These are phyloP conservation scores for Ursus arctos DNA, from an alignment of 2,113 vertebrate species.

Conservation along the genomic window DNA sequence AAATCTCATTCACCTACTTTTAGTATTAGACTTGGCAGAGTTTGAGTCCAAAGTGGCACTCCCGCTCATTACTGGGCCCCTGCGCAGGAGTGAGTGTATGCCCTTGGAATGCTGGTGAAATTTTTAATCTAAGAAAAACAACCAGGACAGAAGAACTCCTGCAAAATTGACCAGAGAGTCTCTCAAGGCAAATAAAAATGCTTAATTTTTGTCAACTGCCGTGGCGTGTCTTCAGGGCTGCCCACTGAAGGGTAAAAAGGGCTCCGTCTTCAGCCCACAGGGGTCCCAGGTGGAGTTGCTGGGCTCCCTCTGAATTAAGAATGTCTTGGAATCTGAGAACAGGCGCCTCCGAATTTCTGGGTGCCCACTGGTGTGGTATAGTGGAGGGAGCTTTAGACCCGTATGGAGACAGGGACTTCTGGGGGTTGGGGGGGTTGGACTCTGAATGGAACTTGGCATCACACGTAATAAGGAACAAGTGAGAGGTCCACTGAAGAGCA, in stretches of 20 bases:
- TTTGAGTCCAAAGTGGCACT: conserved; percentile 63
- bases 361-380: not conserved
- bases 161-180: conserved; percentile 61
- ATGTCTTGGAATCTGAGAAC: not conserved
- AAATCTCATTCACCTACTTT: conserved; percentile 83
- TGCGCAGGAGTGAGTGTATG: conserved; percentile 51
- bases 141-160: conserved; percentile 2
- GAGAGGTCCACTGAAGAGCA: not conserved
- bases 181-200: conserved; percentile 58
- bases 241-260: not conserved
- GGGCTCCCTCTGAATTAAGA: not conserved
- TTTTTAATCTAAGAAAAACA: conserved; percentile 72
- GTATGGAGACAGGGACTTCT: not conserved
- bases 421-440: not conserved
- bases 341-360: not conserved
- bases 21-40: conserved; percentile 78
- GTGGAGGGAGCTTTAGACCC: not conserved
- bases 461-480: not conserved
- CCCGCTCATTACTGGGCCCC: conserved; percentile 55
- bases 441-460: not conserved
- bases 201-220: conserved; percentile 42
- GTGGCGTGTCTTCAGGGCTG: not conserved
- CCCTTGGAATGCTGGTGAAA: conserved; percentile 74
- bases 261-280: not conserved
- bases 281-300: not conserved